Evolutionary conservation across 2,888 invertebrate genomes (phyloP), one percentile per base, ranked within the genome.

Genomic region (Ethmia dodecea): DNA sequence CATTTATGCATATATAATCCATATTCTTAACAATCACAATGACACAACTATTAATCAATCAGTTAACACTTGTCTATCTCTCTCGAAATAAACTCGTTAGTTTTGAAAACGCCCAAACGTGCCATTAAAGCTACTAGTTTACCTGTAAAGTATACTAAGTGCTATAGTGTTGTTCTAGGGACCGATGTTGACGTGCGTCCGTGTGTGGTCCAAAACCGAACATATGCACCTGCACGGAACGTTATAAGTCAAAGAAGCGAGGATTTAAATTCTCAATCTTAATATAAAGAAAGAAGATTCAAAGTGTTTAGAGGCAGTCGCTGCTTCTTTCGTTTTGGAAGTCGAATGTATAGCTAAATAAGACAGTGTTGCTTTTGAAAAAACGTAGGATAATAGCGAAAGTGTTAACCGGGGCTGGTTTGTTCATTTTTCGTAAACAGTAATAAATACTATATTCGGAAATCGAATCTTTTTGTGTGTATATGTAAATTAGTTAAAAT

Each of bases 61-160:
- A n/a, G n/a, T n/a, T n/a, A n/a, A n/a, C n/a, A n/a, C n/a, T n/a
- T n/a, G n/a, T n/a, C n/a, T n/a, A n/a, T n/a, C n/a, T n/a, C n/a
- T n/a, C 31, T 35, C 30, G 24, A 34, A 47, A 55, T 47, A 28
- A 34, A 33, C 27, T 14, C 11, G 33, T 37, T 18, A 36, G 33
- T 40, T 31, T 22, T 13, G 26, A 14, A 13, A 60, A 57, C 52
- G 52, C 37, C 47, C 45, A 60, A 63, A 69, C 66, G 65, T 63
- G 61, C 59, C 60, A 60, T 55, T 58, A 48, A 65, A 64, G 73
- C 72, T 79, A 74, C 80, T 73, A 73, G 76, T 80, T 72, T 78
- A 81, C 79, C 78, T 79, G 81, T 65, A 65, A 80, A 83, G 69
- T 80, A 74, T 74, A 80, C 77, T 80, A 79, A 83, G 75, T 79